Evolutionary conservation across 2,888 invertebrate genomes (phyloP), one percentile per base, ranked within the genome.

Genomic region (Tetheella fluctuosa): DNA sequence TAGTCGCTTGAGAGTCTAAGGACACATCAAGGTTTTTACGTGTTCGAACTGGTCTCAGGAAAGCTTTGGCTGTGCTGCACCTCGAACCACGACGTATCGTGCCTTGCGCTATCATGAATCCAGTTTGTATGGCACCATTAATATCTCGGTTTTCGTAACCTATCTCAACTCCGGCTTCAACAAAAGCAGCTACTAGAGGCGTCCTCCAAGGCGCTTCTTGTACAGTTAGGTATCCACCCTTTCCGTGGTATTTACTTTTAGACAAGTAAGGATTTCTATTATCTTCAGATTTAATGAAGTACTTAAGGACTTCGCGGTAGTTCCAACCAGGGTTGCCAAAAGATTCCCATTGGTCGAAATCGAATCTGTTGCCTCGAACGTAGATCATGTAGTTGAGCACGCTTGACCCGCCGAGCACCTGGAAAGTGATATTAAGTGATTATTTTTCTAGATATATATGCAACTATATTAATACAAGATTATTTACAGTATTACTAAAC

Each of bases 371-470:
- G 12, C 98, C 98, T 65, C 98, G 91, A 0, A 98, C 97, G 83
- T 98, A 98, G 3, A 98, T 93, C 98, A 98, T 98, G 83, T 97
- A 97, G 82, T 98, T 98, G 0, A 98, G 91, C 0, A 97, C 96
- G 70, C 97, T 96, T 0, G 96, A 96, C 0, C 98, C 98, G 2
- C 98, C 98, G 0, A 98, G 94, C 1, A 98, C 97, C 91, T 91
- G 86, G 17, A 90, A 89, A 62, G 37, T 37, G 15, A 39, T 39
- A n/a, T 37, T 2, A 37, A 37, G 30, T 15, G 15, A 37, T 4
- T 3, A 13, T 15, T 37, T 0, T 15, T 37, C 0, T 0, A 15
- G 7, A 34, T 1, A 8, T 7, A 34, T 34, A 8, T 34, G 30
- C n/a, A n/a, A n/a, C n/a, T 34, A 10, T 34, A 1, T 34, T 34